Base-by-base conservation (phyloP, 2,888 invertebrate genomes). In the Gasteruption jaculator region DNA sequence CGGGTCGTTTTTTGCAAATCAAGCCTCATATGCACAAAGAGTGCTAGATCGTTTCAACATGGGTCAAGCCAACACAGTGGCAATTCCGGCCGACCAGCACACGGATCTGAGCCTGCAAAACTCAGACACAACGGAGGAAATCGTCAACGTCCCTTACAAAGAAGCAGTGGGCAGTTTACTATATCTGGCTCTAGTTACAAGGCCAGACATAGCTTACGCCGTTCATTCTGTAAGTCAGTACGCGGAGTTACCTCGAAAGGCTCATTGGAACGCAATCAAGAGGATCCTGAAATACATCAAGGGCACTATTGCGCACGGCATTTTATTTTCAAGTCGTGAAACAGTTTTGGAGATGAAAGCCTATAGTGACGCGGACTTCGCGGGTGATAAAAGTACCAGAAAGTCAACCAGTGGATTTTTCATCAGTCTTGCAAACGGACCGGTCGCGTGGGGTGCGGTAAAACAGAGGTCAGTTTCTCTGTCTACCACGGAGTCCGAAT, bases 1-100 rank as follows among this genome's bases (percentile, higher is more conserved):
- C 14, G 43, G 43, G 25, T 36, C 41, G 8, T 36, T 51, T 16
- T 47, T 49, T 16, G 18, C 48, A 2, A 41, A 47, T 16, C 49
- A 49, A 21, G 21, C 33, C 6, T 20, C 35, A 3, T 51, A 46
- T 31, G 26, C 45, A 5, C 33, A 41, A 15, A 38, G 21, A 14
- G 33, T 49, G 3, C 18, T 45, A 2, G 32, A 45, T 5, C 34
- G 45, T 4, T 48, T 45, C 30, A 38, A 43, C 3, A 46, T 56
- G 48, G 38, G 43, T 35, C 39, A 55, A 16, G 43, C 50, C n/a
- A 55, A 57, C 22, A 20, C 49, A 3, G 55, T 50, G 6, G 11
- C 45, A 1, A 50, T 52, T n/a, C 56, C 54, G 2, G 49, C 45
- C 5, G 47, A 50, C 6, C 40, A n/a, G n/a, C n/a, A n/a, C n/a